Evolutionary conservation across 2,797 vertebrate genomes (phyloP), one percentile per base, ranked within the genome.

Genomic region (Muscicapa comitata): DNA sequence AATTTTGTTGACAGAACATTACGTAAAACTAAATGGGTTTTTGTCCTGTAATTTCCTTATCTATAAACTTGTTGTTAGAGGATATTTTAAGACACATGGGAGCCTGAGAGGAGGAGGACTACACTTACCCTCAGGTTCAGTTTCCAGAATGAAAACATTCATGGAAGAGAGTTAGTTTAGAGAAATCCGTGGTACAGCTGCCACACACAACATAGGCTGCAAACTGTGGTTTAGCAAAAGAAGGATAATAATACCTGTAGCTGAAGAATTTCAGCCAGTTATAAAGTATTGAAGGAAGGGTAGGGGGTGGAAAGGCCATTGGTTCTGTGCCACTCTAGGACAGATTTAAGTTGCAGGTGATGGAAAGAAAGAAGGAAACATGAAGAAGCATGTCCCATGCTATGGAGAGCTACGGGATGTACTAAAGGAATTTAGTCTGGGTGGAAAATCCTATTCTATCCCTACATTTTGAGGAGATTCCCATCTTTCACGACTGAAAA

Each of bases 351-450:
- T 66, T 79, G 58, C 4, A 28, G 28, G 3, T 66, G 23, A 11
- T 2, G 1, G 40, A 67, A 86, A 29, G 40, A 54, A 58, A 29
- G 68, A 73, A 65, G 21, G 18, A 78, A 75, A 57, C 13, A 53
- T 9, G 24, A 48, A 25, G 47, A 29, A 53, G 10, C 24, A 29
- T 10, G 1, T 42, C 43, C 14, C 8, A 13, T 73, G 43, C 18
- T 33, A 4, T 19, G 10, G 38, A 82, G 35, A 70, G 13, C 55
- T 83, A 23, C 0, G 0, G 17, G 31, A 9, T 61, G 2, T 38
- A 55, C 28, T 33, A 15, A 66, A 33, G 8, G 11, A 19, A 40
- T 90, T 73, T 90, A 47, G 24, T 33, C 37, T 66, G 20, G 6
- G 2, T 80, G 15, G 25, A 40, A 80, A 70, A 57, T 63, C 31